These are phyloP conservation scores for Nematolebias whitei DNA, from an alignment of 2,113 vertebrate genomes.

Conservation along the genomic window DNA sequence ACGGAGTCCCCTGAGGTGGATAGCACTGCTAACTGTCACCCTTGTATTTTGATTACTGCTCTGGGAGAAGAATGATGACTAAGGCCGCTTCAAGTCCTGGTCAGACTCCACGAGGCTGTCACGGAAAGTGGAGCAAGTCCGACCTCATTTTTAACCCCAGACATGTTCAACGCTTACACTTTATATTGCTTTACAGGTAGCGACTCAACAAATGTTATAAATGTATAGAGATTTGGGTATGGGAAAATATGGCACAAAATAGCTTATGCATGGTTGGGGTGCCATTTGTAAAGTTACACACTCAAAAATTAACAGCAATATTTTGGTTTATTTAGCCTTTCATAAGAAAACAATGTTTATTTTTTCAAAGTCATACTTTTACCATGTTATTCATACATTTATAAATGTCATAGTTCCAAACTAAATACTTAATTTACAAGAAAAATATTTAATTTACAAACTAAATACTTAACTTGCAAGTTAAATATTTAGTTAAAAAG, in stretches of 20 bases:
- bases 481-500: no score
- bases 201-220: no score
- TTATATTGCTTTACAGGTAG: not conserved
- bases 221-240: not conserved
- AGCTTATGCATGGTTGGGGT: not conserved
- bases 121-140: conserved; percentile 43
- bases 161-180: not conserved
- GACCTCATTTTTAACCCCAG: conserved; percentile 34
- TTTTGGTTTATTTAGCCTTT: no score
- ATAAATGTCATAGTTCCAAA: no score
- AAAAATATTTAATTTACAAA: no score
- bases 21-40: conserved; percentile 69
- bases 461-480: no score
- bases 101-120: conserved; percentile 32
- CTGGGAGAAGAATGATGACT: conserved; percentile 65
- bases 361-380: no score
- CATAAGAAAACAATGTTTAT: no score
- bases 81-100: conserved; percentile 38
- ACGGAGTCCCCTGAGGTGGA: conserved; percentile 58
- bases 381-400: no score
- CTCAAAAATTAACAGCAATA: no score
- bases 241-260: not conserved
- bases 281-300: no score
- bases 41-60: conserved; percentile 60
- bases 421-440: no score